A percentile compares a stretch with the other conserved stretches of the same genome.
Evolutionary conservation across 2,113 vertebrate genomes (phyloP).

Genomic region (Lampris megalopsis): DNA sequence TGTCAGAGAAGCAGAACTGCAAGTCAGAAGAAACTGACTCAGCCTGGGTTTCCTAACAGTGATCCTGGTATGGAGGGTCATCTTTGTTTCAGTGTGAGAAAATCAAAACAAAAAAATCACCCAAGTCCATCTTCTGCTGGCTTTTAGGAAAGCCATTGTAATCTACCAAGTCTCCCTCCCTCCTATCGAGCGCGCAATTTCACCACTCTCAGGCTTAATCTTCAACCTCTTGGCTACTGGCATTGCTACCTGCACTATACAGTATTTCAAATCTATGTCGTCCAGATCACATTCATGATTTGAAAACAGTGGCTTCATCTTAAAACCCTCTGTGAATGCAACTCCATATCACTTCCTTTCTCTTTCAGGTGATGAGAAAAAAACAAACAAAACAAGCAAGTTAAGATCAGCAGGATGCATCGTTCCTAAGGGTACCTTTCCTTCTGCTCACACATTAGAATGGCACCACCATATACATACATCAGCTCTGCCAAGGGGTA

Average conservation of each 20-base stretch:
- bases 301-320: background rate
- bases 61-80: slow-evolving; percentile 36
- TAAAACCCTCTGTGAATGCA: background rate
- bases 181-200: no score
- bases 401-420: background rate
- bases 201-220: no score
- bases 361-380: background rate
- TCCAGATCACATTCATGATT: no score
- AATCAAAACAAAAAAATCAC: slow-evolving; percentile 55
- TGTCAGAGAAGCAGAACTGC: slow-evolving; percentile 33
- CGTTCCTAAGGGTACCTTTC: background rate
- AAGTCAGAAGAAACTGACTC: background rate
- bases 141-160: slow-evolving; percentile 51
- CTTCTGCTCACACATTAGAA: background rate
- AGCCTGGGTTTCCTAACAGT: slow-evolving; percentile 19
- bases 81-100: slow-evolving; percentile 39
- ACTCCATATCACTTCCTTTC: background rate
- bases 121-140: slow-evolving; percentile 23
- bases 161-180: slow-evolving; percentile 12
- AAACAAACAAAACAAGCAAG: background rate
- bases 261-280: no score
- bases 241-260: no score
- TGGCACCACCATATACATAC: background rate
- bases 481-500: background rate
- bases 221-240: no score